Conservation (phyloP, 2,113 vertebrate species). For the Atherinomorus stipes region DNA sequence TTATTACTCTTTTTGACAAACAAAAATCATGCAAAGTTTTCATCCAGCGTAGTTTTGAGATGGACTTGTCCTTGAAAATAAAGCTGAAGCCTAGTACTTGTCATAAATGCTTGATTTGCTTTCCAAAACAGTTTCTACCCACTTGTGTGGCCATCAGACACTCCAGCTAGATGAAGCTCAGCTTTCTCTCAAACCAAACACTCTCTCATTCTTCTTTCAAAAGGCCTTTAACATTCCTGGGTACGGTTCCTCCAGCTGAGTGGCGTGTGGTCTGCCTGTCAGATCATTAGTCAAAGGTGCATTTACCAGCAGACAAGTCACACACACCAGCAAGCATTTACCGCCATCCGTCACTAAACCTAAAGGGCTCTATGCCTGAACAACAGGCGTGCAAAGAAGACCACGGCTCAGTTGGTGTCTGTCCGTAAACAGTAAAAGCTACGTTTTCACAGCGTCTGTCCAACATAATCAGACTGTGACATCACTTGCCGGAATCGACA, state of each 20-base stretch:
- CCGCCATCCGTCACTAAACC: conserved; percentile 38
- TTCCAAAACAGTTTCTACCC: conserved; percentile 45
- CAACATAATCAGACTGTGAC: conserved; percentile 75
- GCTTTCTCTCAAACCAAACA: conserved; percentile 46
- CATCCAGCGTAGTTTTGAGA: not conserved
- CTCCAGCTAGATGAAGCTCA: conserved; percentile 5
- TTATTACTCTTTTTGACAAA: not conserved
- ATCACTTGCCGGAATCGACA: conserved; percentile 69
- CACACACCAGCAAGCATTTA: conserved; percentile 43
- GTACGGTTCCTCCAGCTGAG: conserved; percentile 40
- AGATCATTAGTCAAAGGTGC: conserved; percentile 70
- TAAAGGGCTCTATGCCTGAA: conserved; percentile 21
- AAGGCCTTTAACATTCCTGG: conserved; percentile 57
- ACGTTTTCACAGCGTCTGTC: conserved; percentile 42
- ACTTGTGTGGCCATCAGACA: conserved; percentile 65
- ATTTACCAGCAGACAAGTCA: conserved; percentile 39
- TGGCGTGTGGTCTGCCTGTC: conserved; percentile 61
- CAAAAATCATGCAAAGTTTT: not conserved
- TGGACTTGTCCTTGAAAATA: conserved; percentile 1
- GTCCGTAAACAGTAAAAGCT: conserved; percentile 45
- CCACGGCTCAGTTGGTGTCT: conserved; percentile 60
- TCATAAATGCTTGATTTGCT: conserved; percentile 9
- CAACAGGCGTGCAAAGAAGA: conserved; percentile 36
- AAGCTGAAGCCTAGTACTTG: not conserved
- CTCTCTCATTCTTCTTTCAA: conserved; percentile 19